phyloP scores from a whole-genome alignment of 2,113 vertebrate species.

The Ctenodactylus gundi region DNA sequence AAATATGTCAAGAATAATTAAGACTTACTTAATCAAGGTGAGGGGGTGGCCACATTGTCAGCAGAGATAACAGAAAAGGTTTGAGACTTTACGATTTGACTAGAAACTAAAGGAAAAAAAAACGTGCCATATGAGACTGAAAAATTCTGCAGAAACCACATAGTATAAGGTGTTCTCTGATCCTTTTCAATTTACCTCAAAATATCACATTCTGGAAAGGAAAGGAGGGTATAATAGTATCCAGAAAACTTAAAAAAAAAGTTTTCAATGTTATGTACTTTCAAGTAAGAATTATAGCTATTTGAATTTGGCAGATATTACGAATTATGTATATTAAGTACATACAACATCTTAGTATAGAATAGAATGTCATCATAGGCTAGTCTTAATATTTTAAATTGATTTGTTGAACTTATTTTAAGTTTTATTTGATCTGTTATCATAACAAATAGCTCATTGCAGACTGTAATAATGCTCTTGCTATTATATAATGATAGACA shows the following conservation, averaged over 20 bases:
- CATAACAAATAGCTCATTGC: neutral
- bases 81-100: neutral
- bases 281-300: neutral
- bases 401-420: neutral
- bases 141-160: neutral
- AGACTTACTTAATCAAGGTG: neutral
- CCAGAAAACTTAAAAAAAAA: neutral
- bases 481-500: neutral
- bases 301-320: neutral
- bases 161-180: neutral
- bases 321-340: neutral
- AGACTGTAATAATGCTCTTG: neutral
- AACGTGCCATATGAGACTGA: neutral
- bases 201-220: neutral
- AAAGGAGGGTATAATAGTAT: neutral
- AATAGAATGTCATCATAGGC: neutral
- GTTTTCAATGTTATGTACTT: neutral
- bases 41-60: neutral
- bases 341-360: neutral
- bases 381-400: neutral
- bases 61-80: neutral
- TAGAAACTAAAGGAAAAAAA: neutral
- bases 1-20: conserved; percentile 24
- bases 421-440: neutral
- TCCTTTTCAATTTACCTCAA: neutral